Conservation (phyloP, 2,888 invertebrate genomes). For the Eupithecia insigniata region DNA sequence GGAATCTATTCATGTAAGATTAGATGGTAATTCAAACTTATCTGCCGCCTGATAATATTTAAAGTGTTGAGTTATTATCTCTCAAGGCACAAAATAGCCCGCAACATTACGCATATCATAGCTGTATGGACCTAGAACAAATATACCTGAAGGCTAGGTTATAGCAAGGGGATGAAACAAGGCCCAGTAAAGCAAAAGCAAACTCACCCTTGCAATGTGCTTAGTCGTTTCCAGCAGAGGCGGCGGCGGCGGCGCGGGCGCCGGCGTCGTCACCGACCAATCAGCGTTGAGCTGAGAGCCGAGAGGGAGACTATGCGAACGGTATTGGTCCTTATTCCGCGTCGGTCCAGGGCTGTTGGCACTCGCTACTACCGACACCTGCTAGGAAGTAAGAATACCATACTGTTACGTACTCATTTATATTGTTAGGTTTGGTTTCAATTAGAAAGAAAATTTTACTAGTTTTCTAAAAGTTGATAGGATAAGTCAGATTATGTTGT, state of each 20-base stretch:
- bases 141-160: background rate
- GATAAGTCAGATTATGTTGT: too few relatives aligned
- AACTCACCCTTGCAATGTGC: conserved; percentile 67
- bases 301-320: conserved; percentile 86
- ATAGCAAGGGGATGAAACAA: background rate
- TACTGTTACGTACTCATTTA: background rate
- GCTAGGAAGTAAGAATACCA: background rate
- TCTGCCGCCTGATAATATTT: background rate
- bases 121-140: background rate
- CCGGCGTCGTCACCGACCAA: conserved; percentile 67
- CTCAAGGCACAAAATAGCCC: background rate
- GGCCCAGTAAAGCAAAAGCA: conserved; percentile 4
- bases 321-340: conserved; percentile 80
- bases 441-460: too few relatives aligned
- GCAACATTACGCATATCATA: background rate
- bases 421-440: too few relatives aligned
- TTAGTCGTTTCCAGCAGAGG: conserved; percentile 54
- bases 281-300: conserved; percentile 82
- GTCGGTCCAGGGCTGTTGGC: conserved; percentile 40
- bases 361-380: conserved; percentile 45
- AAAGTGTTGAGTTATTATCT: background rate
- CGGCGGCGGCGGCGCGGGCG: conserved; percentile 47
- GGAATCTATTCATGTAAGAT: background rate
- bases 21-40: background rate
- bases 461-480: too few relatives aligned